Percentiles rank a stretch among this genome's conserved stretches.
phyloP scores from a whole-genome alignment of 2,113 vertebrate species.

The Gopherus evgoodei region DNA sequence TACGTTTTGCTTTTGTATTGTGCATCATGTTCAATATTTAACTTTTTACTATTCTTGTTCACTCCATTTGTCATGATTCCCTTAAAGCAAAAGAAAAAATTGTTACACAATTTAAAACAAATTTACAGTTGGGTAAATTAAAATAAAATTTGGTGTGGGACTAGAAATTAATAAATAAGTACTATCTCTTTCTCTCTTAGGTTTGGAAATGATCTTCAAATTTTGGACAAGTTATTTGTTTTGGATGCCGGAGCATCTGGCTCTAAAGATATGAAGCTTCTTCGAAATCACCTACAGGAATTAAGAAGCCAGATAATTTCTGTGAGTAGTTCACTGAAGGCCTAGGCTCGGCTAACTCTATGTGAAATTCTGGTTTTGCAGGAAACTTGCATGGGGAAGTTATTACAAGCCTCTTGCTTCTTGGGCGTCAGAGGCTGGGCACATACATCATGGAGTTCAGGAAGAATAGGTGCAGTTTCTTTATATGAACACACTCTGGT shows the following conservation, averaged over 20 bases:
- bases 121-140: not conserved
- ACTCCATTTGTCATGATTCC: not conserved
- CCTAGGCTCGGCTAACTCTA: not conserved
- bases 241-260: slow-evolving; percentile 94
- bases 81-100: not conserved
- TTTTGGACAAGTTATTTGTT: slow-evolving; percentile 94
- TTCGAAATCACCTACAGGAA: slow-evolving; percentile 93
- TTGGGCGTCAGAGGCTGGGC: not conserved
- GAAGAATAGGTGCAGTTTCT: not conserved
- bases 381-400: not conserved
- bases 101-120: not conserved
- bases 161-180: not conserved
- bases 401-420: not conserved
- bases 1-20: not conserved
- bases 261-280: slow-evolving; percentile 95
- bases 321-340: slow-evolving; percentile 76
- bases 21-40: not conserved
- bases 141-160: not conserved
- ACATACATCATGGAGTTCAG: not conserved
- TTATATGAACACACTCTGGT: not conserved
- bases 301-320: slow-evolving; percentile 89
- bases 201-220: slow-evolving; percentile 93
- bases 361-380: not conserved
- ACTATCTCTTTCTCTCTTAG: slow-evolving; percentile 65
- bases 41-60: not conserved